phyloP scores from a whole-genome alignment of 2,797 vertebrate species.

The Orientallactaga sibirica region DNA sequence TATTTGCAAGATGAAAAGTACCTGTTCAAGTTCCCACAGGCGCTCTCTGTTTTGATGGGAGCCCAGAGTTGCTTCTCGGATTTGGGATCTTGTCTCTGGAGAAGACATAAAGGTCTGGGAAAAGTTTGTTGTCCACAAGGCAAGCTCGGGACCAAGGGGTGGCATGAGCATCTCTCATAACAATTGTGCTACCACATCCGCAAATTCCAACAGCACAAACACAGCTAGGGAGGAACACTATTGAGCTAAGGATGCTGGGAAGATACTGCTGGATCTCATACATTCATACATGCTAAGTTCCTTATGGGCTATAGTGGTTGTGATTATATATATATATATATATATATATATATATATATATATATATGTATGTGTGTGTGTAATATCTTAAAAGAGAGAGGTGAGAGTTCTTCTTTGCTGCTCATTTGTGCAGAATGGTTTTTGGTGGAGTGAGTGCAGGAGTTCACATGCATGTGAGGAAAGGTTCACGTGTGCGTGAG shows the following conservation, averaged over 20 bases:
- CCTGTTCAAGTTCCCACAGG: background rate
- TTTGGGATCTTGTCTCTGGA: constrained; percentile 1
- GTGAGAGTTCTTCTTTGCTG: constrained; percentile 11
- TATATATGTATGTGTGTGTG: too few relatives aligned
- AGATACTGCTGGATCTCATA: constrained; percentile 33
- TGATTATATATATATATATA: too few relatives aligned
- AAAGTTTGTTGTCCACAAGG: background rate
- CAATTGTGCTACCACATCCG: background rate
- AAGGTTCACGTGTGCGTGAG: too few relatives aligned
- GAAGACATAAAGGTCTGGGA: background rate
- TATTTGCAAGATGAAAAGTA: background rate
- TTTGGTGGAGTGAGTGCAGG: too few relatives aligned
- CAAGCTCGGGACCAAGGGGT: background rate
- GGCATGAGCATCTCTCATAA: background rate
- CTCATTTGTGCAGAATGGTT: background rate
- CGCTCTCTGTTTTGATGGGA: background rate
- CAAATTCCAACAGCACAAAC: background rate
- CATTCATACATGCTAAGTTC: background rate
- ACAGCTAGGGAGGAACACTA: background rate
- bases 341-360: too few relatives aligned
- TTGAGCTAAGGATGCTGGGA: background rate
- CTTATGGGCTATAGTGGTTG: background rate
- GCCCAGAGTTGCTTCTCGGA: background rate
- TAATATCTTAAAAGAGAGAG: background rate
- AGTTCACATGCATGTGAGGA: too few relatives aligned